phyloP scores from a whole-genome alignment of 1,140 invertebrate species.

The Plectus sambesii region DNA sequence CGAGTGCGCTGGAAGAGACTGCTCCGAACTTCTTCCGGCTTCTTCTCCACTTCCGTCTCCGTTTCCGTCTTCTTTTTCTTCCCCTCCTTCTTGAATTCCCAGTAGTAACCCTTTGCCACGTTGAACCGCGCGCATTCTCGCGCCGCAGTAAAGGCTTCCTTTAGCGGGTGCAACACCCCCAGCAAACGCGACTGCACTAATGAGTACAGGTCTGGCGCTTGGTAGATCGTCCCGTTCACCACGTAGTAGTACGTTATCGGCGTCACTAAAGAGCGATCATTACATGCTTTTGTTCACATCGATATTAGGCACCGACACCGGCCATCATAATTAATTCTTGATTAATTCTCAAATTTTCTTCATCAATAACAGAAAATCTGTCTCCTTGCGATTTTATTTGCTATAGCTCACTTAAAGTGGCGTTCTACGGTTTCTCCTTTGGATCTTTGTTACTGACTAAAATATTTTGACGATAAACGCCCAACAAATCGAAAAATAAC shows the following conservation, averaged over 20 bases:
- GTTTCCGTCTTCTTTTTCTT: too few species aligned
- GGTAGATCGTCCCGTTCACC: slow-evolving; percentile 86
- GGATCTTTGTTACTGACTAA: too few species aligned
- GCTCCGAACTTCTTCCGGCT: slow-evolving; percentile 9
- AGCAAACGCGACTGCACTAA: slow-evolving; percentile 87
- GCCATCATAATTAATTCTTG: too few species aligned
- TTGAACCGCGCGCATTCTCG: slow-evolving; percentile 20
- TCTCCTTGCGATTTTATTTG: too few species aligned
- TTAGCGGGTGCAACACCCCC: slow-evolving; percentile 46
- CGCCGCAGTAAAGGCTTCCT: slow-evolving; percentile 19
- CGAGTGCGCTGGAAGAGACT: slow-evolving; percentile 13
- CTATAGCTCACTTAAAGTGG: too few species aligned
- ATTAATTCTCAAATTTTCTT: too few species aligned
- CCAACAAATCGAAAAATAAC: too few species aligned
- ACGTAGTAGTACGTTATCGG: slow-evolving; percentile 94
- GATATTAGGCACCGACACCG: too few species aligned
- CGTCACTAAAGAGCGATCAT: slow-evolving; percentile 53
- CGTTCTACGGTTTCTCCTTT: too few species aligned
- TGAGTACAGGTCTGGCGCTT: slow-evolving; percentile 85
- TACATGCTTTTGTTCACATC: too few species aligned
- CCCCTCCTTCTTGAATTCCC: slow-evolving; percentile 20
- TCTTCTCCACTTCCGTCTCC: slow-evolving; percentile 4
- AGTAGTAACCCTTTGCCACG: slow-evolving; percentile 21
- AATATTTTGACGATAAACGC: too few species aligned
- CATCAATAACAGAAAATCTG: too few species aligned